Percentiles rank a stretch among this genome's conserved stretches.
These are phyloP conservation scores for Cryptus armator DNA, from an alignment of 2,888 invertebrate genomes.

Conservation along the genomic window DNA sequence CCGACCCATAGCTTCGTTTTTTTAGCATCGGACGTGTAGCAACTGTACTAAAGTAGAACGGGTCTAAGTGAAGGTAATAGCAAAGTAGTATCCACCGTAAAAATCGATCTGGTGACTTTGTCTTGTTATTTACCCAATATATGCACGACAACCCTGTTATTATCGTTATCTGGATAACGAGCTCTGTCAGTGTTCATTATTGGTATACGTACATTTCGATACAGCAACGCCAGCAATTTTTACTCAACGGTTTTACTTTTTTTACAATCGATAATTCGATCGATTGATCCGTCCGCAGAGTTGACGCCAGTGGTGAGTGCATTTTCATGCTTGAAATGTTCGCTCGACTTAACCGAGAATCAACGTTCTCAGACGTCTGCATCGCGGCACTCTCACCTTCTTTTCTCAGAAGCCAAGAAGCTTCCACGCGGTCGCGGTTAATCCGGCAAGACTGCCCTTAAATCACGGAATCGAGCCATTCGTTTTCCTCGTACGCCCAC, in stretches of 20 bases:
- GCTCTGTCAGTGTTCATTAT: not conserved
- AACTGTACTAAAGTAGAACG: conserved; percentile 30
- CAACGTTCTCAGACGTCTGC: not conserved
- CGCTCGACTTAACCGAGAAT: conserved; percentile 27
- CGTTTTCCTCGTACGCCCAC: conserved; percentile 56
- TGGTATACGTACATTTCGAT: not conserved
- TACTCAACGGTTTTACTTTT: not conserved
- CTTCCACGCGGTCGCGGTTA: conserved; percentile 38
- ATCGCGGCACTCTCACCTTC: conserved; percentile 22
- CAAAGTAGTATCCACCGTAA: conserved; percentile 56
- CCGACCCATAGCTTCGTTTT: conserved; percentile 29
- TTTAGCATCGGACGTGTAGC: not conserved
- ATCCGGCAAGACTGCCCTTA: conserved; percentile 61
- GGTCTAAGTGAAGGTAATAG: conserved; percentile 58
- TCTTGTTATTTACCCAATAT: conserved; percentile 31
- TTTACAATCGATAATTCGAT: conserved; percentile 26
- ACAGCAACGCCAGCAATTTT: not conserved
- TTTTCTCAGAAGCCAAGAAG: conserved; percentile 12
- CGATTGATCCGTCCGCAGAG: conserved; percentile 10
- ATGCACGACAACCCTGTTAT: conserved; percentile 1
- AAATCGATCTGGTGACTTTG: conserved; percentile 54
- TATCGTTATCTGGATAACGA: conserved; percentile 27
- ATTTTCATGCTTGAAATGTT: conserved; percentile 44
- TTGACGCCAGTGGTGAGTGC: conserved; percentile 23
- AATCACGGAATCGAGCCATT: conserved; percentile 69